Percentiles rank a stretch among this genome's conserved stretches.
These are phyloP conservation scores for Contarinia nasturtii DNA, from an alignment of 1,140 invertebrate genomes.

Conservation along the genomic window DNA sequence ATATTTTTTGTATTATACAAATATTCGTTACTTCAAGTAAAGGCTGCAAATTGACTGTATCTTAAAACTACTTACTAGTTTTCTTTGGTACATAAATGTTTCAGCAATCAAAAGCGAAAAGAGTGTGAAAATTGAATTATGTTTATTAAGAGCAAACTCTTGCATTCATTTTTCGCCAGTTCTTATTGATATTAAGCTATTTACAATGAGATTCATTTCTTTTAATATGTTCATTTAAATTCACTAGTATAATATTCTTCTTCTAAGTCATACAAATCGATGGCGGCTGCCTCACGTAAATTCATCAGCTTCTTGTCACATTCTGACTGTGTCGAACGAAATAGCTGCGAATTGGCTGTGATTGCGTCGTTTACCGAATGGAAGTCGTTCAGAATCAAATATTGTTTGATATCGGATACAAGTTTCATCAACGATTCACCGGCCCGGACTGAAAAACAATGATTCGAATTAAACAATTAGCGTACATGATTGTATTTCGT, in stretches of 20 bases:
- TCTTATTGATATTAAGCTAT: no score
- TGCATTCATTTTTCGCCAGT: no score
- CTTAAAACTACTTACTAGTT: no score
- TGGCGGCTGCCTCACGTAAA: slow-evolving; percentile 82
- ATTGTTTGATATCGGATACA: slow-evolving; percentile 92
- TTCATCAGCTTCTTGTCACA: slow-evolving; percentile 87
- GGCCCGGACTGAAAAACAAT: slow-evolving; percentile 47
- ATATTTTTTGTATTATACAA: no score
- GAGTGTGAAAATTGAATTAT: no score
- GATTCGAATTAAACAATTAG: slow-evolving; percentile 5
- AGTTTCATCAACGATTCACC: slow-evolving; percentile 92
- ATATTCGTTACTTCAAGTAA: no score
- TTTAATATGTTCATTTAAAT: slow-evolving; percentile 64
- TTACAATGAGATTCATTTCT: no score
- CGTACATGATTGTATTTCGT: slow-evolving; percentile 1
- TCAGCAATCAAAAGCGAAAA: no score
- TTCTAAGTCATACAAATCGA: slow-evolving; percentile 88
- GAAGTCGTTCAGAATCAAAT: slow-evolving; percentile 91
- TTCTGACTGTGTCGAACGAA: slow-evolving; percentile 72
- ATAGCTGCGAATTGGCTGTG: slow-evolving; percentile 72
- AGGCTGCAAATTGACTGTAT: no score
- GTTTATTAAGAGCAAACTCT: no score
- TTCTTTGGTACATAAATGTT: no score
- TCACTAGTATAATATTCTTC: slow-evolving; percentile 95
- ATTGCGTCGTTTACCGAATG: slow-evolving; percentile 93